A percentile compares a stretch with the other conserved stretches of the same genome.
phyloP scores from a whole-genome alignment of 2,888 invertebrate genomes.

The Acanthosoma haemorrhoidale region DNA sequence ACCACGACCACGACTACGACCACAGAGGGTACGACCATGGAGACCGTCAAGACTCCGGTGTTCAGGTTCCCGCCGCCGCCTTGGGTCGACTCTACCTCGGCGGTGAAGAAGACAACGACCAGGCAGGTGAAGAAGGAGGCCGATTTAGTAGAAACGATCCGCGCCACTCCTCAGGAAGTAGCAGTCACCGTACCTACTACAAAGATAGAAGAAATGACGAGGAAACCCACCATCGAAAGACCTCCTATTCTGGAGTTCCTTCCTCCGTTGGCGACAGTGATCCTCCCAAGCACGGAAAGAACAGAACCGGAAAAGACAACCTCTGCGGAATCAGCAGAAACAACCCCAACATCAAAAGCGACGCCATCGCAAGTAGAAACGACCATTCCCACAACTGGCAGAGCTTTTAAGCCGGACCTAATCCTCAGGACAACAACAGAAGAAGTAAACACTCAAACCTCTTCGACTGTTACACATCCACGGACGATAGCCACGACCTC shows the following conservation, averaged over 20 bases:
- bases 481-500: too few species aligned
- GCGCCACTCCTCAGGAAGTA: neutral
- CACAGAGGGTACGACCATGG: neutral
- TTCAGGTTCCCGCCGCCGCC: conserved; percentile 22
- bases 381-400: too few species aligned
- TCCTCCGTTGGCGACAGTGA: neutral
- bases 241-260: neutral
- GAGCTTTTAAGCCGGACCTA: too few species aligned
- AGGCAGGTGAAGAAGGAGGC: neutral
- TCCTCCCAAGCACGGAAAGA: neutral
- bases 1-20: neutral
- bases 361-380: too few species aligned
- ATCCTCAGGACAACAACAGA: too few species aligned
- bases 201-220: neutral
- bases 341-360: neutral
- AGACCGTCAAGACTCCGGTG: conserved; percentile 18
- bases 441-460: too few species aligned
- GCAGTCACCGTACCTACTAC: neutral
- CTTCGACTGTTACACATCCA: too few species aligned
- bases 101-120: conserved; percentile 7
- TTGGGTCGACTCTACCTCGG: neutral
- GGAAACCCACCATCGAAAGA: neutral
- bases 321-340: neutral
- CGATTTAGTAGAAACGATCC: neutral
- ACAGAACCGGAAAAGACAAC: neutral